These are phyloP conservation scores for Panulirus ornatus DNA, from an alignment of 1,140 invertebrate genomes.

Conservation along the genomic window DNA sequence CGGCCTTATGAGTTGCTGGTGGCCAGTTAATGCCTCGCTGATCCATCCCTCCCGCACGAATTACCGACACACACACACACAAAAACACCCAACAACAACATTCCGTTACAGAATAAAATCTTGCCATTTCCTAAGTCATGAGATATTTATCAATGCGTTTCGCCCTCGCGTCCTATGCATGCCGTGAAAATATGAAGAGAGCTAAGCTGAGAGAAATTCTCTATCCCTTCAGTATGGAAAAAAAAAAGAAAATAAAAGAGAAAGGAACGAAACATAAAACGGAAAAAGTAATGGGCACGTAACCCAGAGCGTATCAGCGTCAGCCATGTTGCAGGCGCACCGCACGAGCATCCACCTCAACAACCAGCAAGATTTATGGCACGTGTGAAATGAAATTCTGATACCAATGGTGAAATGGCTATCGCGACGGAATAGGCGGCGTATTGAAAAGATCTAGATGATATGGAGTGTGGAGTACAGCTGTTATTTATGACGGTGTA, in stretches of 20 bases:
- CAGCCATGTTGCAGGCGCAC: slow-evolving; percentile 23
- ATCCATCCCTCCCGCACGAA: too few relatives aligned
- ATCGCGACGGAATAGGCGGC: slow-evolving; percentile 70
- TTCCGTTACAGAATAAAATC: too few relatives aligned
- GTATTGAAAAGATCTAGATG: slow-evolving; percentile 72
- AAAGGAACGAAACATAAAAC: slow-evolving; percentile 44
- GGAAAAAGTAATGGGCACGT: slow-evolving; percentile 32
- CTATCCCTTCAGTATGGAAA: too few relatives aligned
- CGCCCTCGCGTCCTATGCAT: too few relatives aligned
- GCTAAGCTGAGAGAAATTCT: too few relatives aligned
- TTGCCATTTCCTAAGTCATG: too few relatives aligned
- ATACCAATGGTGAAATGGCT: slow-evolving; percentile 73
- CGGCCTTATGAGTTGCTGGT: background rate
- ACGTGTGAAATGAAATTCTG: slow-evolving; percentile 71
- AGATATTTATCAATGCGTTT: too few relatives aligned
- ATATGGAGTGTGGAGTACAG: slow-evolving; percentile 70
- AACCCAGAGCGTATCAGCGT: slow-evolving; percentile 33
- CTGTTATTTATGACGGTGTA: slow-evolving; percentile 67
- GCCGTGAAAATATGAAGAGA: too few relatives aligned
- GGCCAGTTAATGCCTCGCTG: background rate
- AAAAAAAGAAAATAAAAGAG: background rate
- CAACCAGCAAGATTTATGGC: slow-evolving; percentile 60
- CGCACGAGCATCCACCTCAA: slow-evolving; percentile 26
- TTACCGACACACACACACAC: too few relatives aligned
- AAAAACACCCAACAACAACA: too few relatives aligned